These are phyloP conservation scores for Shargacucullia verbasci DNA, from an alignment of 2,888 invertebrate genomes.

Conservation along the genomic window DNA sequence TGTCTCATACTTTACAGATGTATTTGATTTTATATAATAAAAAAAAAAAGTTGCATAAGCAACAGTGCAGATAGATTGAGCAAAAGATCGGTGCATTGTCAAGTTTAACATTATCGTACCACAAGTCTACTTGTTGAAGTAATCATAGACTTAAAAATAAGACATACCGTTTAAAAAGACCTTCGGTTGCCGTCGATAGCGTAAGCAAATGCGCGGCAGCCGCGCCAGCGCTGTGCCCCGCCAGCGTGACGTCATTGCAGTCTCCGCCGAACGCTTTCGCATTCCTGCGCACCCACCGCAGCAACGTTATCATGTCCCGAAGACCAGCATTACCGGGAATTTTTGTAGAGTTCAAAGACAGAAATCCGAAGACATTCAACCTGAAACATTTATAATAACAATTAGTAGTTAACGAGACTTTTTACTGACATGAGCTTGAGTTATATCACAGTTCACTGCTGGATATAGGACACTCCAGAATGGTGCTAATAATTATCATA, in stretches of 20 bases:
- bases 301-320: conserved; percentile 79
- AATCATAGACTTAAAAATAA: neutral
- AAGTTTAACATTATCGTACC: too few species aligned
- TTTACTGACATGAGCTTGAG: neutral
- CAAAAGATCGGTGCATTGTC: too few species aligned
- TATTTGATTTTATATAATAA: too few species aligned
- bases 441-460: too few species aligned
- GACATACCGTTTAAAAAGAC: conserved; percentile 73
- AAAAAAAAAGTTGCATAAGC: too few species aligned
- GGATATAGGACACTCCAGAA: neutral
- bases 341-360: conserved; percentile 73
- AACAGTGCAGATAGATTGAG: too few species aligned
- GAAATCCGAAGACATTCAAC: conserved; percentile 81
- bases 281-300: conserved; percentile 80
- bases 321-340: conserved; percentile 84
- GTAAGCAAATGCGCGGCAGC: conserved; percentile 73
- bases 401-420: neutral
- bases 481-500: neutral
- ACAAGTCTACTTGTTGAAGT: too few species aligned
- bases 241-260: conserved; percentile 77
- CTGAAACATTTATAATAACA: conserved; percentile 64
- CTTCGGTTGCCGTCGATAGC: conserved; percentile 72
- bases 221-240: conserved; percentile 83
- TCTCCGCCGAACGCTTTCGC: conserved; percentile 79
- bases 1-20: too few species aligned